These are phyloP conservation scores for Therioaphis trifolii DNA, from an alignment of 2,888 invertebrate genomes.

Conservation along the genomic window DNA sequence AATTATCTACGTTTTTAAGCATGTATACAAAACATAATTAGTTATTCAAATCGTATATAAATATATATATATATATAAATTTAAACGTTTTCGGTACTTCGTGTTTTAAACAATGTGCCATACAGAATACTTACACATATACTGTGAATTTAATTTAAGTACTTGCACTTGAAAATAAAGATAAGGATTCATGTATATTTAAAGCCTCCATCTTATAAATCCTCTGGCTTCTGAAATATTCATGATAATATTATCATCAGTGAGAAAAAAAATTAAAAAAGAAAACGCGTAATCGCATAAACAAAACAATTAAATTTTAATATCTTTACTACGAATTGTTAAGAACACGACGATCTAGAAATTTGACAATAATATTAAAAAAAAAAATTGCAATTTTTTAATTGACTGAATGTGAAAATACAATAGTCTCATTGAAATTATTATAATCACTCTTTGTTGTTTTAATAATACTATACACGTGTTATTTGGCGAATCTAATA, in stretches of 20 bases:
- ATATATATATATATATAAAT: no score
- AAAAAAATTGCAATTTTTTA: not conserved
- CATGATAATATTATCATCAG: constrained; percentile 3
- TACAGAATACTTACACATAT: no score
- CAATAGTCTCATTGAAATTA: not conserved
- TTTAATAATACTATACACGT: not conserved
- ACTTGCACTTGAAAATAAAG: not conserved
- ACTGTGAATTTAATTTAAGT: not conserved
- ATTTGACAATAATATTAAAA: constrained; percentile 3
- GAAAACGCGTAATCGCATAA: constrained; percentile 10
- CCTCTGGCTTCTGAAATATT: not conserved
- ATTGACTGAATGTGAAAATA: not conserved
- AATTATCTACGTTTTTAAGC: no score
- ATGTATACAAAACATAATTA: no score
- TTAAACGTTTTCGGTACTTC: not conserved
- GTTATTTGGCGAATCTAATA: not conserved
- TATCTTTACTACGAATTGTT: not conserved
- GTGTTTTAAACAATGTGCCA: not conserved
- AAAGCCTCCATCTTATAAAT: not conserved
- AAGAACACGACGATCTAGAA: constrained; percentile 1
- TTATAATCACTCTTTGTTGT: not conserved
- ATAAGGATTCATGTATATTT: not conserved
- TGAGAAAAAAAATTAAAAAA: not conserved
- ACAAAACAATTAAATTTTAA: constrained; percentile 16
- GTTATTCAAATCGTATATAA: no score